phyloP scores from a whole-genome alignment of 2,888 invertebrate genomes.

The Trichopria drosophilae region DNA sequence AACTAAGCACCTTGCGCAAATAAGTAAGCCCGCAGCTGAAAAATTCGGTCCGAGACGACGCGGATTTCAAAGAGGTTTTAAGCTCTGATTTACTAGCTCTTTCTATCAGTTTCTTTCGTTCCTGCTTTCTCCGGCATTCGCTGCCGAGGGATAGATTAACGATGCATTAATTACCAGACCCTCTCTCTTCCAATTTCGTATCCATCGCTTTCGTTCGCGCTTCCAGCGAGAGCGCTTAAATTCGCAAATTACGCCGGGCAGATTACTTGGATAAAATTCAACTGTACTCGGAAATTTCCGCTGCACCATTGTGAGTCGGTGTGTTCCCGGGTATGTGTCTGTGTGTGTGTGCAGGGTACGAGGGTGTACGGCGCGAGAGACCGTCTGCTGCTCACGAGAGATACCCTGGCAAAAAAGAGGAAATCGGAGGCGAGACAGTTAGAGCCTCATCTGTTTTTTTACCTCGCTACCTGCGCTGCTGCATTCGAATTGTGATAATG shows the following conservation, averaged over 20 bases:
- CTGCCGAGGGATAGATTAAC: constrained; percentile 47
- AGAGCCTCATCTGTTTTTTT: no score
- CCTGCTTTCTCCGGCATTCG: constrained; percentile 12
- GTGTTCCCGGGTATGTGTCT: constrained; percentile 7
- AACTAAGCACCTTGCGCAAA: no score
- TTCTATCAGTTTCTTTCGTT: constrained; percentile 19
- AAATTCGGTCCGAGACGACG: no score
- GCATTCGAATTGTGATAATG: no score
- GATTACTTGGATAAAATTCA: constrained; percentile 53
- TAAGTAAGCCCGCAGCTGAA: no score
- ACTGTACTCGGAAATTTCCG: constrained; percentile 46
- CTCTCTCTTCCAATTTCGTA: constrained; percentile 28
- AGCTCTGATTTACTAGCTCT: constrained; percentile 21
- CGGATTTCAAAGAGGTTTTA: no score
- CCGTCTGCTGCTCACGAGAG: no score
- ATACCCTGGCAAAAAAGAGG: no score
- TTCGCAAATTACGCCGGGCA: constrained; percentile 49
- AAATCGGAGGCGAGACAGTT: no score
- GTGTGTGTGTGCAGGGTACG: constrained; percentile 1
- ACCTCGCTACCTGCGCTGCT: no score
- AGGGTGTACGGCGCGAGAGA: no score
- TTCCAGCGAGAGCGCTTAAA: constrained; percentile 36
- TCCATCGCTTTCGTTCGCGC: constrained; percentile 25
- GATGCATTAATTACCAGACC: constrained; percentile 50
- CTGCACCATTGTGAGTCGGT: constrained; percentile 24